phyloP scores from a whole-genome alignment of 2,888 invertebrate species.

The Mylabris sibirica region DNA sequence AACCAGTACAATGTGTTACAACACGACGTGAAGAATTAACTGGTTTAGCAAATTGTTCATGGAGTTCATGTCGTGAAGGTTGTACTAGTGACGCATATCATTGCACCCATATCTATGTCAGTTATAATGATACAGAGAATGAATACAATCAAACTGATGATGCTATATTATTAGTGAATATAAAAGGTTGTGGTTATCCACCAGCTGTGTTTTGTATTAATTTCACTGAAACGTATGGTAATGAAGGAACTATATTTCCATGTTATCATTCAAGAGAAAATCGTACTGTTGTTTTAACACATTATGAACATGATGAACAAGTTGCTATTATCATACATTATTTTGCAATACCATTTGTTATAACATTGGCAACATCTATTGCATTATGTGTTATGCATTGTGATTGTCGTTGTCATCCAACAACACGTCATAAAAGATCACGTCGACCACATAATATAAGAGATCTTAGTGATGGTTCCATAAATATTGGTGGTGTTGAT shows the following conservation, averaged over 20 bases:
- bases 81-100: conserved; percentile 80
- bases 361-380: conserved; percentile 84
- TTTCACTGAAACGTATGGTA: conserved; percentile 75
- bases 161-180: conserved; percentile 75
- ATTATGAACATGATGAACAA: conserved; percentile 84
- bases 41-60: conserved; percentile 80
- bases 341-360: conserved; percentile 83
- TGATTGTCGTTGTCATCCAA: conserved; percentile 80
- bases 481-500: conserved; percentile 75
- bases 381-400: conserved; percentile 88
- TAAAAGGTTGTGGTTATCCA: conserved; percentile 85
- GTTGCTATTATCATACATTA: conserved; percentile 83
- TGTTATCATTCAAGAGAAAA: conserved; percentile 81
- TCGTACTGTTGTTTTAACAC: conserved; percentile 81
- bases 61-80: conserved; percentile 82
- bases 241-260: conserved; percentile 71
- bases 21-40: conserved; percentile 74
- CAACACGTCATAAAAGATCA: conserved; percentile 69
- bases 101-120: conserved; percentile 73
- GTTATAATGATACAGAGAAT: conserved; percentile 57
- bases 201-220: conserved; percentile 79
- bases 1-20: conserved; percentile 77
- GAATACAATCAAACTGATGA: conserved; percentile 61
- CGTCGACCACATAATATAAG: conserved; percentile 71
- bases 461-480: conserved; percentile 74